These are phyloP conservation scores for Lucifuga dentata DNA, from an alignment of 2,113 vertebrate genomes.

Conservation along the genomic window DNA sequence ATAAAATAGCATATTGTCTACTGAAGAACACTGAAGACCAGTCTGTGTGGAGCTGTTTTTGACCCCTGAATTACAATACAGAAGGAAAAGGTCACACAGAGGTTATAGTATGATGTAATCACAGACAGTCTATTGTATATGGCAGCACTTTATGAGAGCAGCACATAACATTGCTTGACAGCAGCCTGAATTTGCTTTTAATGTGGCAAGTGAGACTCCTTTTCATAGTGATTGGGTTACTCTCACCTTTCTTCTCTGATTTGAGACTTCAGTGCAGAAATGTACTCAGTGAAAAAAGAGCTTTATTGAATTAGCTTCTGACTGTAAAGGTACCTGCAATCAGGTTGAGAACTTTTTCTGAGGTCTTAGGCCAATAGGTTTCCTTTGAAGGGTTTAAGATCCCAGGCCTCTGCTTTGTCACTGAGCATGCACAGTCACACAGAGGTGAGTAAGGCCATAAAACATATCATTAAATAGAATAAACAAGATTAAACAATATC, in stretches of 20 bases:
- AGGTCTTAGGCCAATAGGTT: conserved; percentile 56
- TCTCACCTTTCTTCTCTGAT: conserved; percentile 53
- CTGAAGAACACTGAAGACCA: conserved; percentile 16
- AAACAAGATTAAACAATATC: conserved; percentile 50
- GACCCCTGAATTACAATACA: conserved; percentile 24
- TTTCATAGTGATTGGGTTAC: conserved; percentile 55
- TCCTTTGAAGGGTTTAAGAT: conserved; percentile 33
- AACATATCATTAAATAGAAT: conserved; percentile 35
- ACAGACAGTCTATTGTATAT: conserved; percentile 33
- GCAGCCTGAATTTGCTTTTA: conserved; percentile 50
- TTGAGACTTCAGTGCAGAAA: conserved; percentile 43
- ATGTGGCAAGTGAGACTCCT: conserved; percentile 53
- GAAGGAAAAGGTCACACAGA: conserved; percentile 29
- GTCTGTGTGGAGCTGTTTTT: conserved; percentile 29
- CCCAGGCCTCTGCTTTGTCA: conserved; percentile 38
- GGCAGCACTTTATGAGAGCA: conserved; percentile 44
- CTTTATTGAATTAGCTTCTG: conserved; percentile 75
- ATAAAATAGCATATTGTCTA: conserved; percentile 20
- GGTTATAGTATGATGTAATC: conserved; percentile 38
- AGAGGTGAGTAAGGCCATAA: conserved; percentile 39
- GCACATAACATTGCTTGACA: conserved; percentile 50
- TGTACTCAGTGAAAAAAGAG: conserved; percentile 50
- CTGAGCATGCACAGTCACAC: conserved; percentile 31
- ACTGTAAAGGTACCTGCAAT: conserved; percentile 64
- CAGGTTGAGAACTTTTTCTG: conserved; percentile 42